A percentile compares a stretch with the other conserved stretches of the same genome.
These are phyloP conservation scores for Thripadectes ignobilis DNA, from an alignment of 2,797 vertebrate species.

Conservation along the genomic window DNA sequence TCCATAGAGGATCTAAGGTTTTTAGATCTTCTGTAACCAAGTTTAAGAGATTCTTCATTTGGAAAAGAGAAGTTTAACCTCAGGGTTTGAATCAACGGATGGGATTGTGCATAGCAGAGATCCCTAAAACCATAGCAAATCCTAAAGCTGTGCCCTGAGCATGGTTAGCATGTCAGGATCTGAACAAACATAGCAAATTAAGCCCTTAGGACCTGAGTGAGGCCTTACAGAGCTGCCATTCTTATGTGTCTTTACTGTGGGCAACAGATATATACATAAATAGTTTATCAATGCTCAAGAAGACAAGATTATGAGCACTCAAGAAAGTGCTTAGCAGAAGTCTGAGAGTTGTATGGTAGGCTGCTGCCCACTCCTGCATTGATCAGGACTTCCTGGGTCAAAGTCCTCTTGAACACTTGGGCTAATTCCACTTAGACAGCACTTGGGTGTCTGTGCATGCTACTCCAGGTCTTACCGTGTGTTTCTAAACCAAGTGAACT, in stretches of 20 bases:
- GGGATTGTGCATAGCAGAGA: background rate
- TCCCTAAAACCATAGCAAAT: background rate
- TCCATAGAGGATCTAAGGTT: background rate
- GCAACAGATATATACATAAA: background rate
- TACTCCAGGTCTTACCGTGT: background rate
- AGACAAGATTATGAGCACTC: background rate
- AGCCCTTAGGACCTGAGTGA: background rate
- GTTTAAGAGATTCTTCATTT: background rate
- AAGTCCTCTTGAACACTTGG: background rate
- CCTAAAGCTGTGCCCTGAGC: background rate
- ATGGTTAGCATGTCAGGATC: background rate
- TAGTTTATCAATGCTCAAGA: background rate
- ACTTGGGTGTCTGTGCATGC: background rate
- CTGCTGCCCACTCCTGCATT: background rate
- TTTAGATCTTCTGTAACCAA: background rate
- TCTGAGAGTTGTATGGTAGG: fast-evolving
- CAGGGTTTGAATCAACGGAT: background rate
- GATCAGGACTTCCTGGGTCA: background rate
- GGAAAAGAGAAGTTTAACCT: background rate
- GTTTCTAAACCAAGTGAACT: background rate
- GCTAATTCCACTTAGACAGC: background rate
- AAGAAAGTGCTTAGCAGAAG: background rate
- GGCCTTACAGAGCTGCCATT: background rate
- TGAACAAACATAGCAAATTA: fast-evolving
- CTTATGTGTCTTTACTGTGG: background rate